These are phyloP conservation scores for Macropus fuliginosus DNA, from an alignment of 2,797 vertebrate genomes.

Conservation along the genomic window DNA sequence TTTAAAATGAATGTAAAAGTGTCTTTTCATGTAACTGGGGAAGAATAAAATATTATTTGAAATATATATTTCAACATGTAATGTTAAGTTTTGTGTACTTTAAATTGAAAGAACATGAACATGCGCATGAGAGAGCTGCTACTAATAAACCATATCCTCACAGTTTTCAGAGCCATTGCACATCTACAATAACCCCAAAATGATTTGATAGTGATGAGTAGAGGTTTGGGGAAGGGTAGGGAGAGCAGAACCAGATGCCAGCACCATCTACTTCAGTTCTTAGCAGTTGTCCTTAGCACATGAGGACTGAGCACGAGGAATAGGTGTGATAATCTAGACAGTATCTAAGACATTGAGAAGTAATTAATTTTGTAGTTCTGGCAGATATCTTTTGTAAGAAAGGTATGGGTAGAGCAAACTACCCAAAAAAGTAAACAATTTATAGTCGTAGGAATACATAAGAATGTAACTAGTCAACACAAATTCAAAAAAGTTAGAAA, in stretches of 20 bases:
- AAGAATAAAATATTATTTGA: background rate
- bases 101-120: background rate
- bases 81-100: background rate
- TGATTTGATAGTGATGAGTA: background rate
- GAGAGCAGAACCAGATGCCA: background rate
- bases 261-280: background rate
- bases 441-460: background rate
- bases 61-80: background rate
- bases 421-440: background rate
- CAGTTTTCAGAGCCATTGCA: background rate
- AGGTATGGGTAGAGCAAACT: background rate
- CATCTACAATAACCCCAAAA: background rate
- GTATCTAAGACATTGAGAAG: background rate
- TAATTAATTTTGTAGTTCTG: background rate
- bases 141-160: background rate
- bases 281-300: background rate
- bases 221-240: background rate
- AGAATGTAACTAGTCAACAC: background rate
- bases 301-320: background rate
- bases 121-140: accelerated
- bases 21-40: background rate
- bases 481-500: background rate
- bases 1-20: background rate
- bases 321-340: background rate
- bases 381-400: background rate